Conservation (phyloP, 2,113 vertebrate species). For the Junco hyemalis region DNA sequence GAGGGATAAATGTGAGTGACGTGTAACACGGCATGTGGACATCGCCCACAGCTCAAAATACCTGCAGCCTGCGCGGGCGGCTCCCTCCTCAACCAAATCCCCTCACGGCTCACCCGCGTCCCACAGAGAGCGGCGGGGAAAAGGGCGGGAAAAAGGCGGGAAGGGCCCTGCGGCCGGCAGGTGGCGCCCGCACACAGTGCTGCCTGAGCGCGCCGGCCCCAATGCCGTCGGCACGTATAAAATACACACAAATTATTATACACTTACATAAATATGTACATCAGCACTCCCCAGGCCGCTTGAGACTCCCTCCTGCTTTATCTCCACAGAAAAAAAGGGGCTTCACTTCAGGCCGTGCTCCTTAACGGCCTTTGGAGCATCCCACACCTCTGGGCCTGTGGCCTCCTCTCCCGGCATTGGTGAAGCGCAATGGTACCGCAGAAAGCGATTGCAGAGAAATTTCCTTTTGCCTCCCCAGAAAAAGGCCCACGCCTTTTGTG, state of each 20-base stretch:
- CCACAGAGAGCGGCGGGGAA: neutral
- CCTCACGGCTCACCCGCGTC: neutral
- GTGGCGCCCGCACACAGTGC: neutral
- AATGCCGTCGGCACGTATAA: fast-evolving
- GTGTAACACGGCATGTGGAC: fast-evolving
- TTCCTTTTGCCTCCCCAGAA: neutral
- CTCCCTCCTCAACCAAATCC: fast-evolving
- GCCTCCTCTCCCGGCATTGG: no score
- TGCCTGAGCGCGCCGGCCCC: neutral
- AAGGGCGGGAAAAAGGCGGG: neutral
- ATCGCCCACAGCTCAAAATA: neutral
- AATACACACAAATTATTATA: neutral
- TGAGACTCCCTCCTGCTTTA: neutral
- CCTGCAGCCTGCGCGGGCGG: neutral
- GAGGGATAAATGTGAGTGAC: fast-evolving
- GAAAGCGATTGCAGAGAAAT: neutral
- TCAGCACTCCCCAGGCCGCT: neutral
- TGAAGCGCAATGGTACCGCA: fast-evolving
- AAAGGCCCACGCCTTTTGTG: fast-evolving
- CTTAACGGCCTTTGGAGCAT: no score
- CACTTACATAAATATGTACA: fast-evolving
- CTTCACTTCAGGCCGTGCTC: neutral
- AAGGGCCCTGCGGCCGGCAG: neutral
- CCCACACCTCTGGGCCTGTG: fast-evolving
- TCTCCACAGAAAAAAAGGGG: neutral